Conservation (phyloP, 2,888 invertebrate genomes). For the Meteorus cinctellus region DNA sequence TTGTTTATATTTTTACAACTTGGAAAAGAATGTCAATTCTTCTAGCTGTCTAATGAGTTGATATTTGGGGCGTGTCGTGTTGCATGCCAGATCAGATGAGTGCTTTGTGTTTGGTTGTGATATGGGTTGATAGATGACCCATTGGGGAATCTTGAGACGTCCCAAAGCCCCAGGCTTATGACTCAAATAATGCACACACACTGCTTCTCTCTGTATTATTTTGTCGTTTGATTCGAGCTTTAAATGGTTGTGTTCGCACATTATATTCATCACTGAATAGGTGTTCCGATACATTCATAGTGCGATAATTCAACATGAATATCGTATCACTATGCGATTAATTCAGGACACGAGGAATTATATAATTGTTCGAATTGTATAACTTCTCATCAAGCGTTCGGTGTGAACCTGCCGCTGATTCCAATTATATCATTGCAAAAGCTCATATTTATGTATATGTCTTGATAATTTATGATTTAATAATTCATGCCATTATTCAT, state of each 20-base stretch:
- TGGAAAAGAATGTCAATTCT: slow-evolving; percentile 53
- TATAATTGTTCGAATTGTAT: not conserved
- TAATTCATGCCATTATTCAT: too few species aligned
- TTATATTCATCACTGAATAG: too few species aligned
- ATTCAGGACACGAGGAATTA: not conserved
- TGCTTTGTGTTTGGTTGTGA: slow-evolving; percentile 46
- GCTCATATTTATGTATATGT: too few species aligned
- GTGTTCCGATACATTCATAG: too few species aligned
- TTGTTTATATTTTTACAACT: too few species aligned
- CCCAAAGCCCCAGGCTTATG: slow-evolving; percentile 7
- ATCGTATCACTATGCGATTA: too few species aligned
- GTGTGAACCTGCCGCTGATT: not conserved
- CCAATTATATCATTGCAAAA: not conserved
- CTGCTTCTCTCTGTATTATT: too few species aligned
- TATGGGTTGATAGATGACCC: slow-evolving; percentile 48
- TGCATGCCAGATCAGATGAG: slow-evolving; percentile 62
- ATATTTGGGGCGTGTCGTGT: slow-evolving; percentile 59
- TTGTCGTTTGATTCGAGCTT: too few species aligned
- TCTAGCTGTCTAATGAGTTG: slow-evolving; percentile 52
- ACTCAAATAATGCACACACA: too few species aligned
- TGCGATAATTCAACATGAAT: too few species aligned
- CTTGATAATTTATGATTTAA: too few species aligned
- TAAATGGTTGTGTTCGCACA: too few species aligned
- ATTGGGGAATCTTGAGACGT: slow-evolving; percentile 43
- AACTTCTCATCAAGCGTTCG: not conserved